Base-by-base conservation (phyloP, 2,113 vertebrate species). In the Orycteropus afer region DNA sequence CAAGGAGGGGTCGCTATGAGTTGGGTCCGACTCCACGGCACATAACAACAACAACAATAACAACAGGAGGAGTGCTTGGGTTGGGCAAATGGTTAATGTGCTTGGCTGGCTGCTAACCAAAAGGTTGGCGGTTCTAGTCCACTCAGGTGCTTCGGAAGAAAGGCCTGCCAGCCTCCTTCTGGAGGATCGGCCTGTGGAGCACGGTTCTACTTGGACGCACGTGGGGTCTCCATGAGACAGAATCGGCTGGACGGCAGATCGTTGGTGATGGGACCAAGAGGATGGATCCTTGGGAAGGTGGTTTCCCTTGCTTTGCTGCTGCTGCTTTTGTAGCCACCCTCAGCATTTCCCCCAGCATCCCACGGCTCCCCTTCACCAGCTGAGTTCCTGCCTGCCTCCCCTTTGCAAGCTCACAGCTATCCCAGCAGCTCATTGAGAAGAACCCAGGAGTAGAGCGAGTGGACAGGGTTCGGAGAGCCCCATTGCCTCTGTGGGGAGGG, bases 381-480 rank as follows among this genome's bases (percentile, higher is more conserved):
- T 57, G 15, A 23, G 76, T 25, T 69, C 61, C 69, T 49, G 12
- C 23, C 49, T 40, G 25, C 74, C 63, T 25, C 1, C 37, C 49
- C 53, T 1, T 3, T 7, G 77, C 14, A 11, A 40, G 2, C 6
- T 32, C n/a, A 13, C 23, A 32, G 23, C 18, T 22, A 1, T 32
- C 7, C 4, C 7, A 53, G 47, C 69, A 42, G 18, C 67, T 82
- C 15, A 5, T 22, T 49, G 17, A 45, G 47, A 55, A n/a, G 83
- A 49, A 4, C 22, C 37, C 49, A 11, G 40, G 61, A 47, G 51
- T 14, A 11, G 65, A 32, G 32, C 0, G 55, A 71, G 73, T 53
- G 9, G 8, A 34, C 77, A 15, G 32, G 76, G 15, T 8, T 53
- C 51, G 15, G 51, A 53, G 51, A 53, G 11, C 17, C 29, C 20